Conservation (phyloP, 2,888 invertebrate genomes). For the Chrysolina haemoptera region DNA sequence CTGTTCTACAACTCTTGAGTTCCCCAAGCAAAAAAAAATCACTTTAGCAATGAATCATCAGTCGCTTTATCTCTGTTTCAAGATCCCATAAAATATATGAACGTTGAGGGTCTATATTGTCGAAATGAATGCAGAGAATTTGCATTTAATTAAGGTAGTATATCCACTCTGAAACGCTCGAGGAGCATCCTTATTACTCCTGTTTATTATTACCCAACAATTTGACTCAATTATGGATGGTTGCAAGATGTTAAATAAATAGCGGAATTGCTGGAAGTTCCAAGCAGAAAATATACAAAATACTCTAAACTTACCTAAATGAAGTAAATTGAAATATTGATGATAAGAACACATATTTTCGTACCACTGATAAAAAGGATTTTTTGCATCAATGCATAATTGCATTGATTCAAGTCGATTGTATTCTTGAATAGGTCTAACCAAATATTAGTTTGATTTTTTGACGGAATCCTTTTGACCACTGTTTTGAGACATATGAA, state of each 20-base stretch:
- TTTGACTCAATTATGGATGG: slow-evolving; percentile 33
- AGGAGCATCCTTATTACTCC: slow-evolving; percentile 40
- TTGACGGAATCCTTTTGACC: too few species aligned
- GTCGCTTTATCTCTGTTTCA: slow-evolving; percentile 35
- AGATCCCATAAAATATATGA: slow-evolving; percentile 45
- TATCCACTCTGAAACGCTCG: slow-evolving; percentile 37
- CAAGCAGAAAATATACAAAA: too few species aligned
- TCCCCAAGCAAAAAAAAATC: slow-evolving; percentile 21
- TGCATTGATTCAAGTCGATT: too few species aligned
- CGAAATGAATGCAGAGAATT: slow-evolving; percentile 45
- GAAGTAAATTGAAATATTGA: too few species aligned
- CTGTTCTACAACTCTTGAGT: slow-evolving; percentile 9
- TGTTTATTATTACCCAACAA: slow-evolving; percentile 43
- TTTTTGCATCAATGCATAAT: too few species aligned
- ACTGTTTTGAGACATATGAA: too few species aligned
- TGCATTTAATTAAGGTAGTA: slow-evolving; percentile 51
- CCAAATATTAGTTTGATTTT: too few species aligned
- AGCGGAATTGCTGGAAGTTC: background rate
- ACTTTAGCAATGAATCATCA: slow-evolving; percentile 31
- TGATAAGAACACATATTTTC: too few species aligned
- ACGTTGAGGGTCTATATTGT: slow-evolving; percentile 43
- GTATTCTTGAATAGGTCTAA: too few species aligned
- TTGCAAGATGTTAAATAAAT: slow-evolving; percentile 1
- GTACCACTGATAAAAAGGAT: too few species aligned
- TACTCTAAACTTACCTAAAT: too few species aligned